Conservation (phyloP, 2,888 invertebrate genomes). For the Bembecia ichneumoniformis region DNA sequence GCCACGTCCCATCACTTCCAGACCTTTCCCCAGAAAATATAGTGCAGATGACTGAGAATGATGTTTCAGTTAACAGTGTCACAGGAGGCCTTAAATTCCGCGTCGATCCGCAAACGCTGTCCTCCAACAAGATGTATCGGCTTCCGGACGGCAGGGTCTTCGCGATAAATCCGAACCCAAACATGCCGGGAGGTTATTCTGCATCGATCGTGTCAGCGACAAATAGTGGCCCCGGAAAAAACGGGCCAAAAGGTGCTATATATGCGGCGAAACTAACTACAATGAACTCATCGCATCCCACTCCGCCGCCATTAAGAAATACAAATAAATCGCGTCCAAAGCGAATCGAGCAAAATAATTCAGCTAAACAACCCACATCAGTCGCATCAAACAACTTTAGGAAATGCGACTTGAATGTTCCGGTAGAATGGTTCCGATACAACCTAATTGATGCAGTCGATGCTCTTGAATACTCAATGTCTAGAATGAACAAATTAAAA, state of each 20-base stretch:
- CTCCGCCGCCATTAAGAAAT: constrained; percentile 4
- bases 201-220: constrained; percentile 65
- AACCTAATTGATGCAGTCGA: constrained; percentile 71
- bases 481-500: constrained; percentile 64
- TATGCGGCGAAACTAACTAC: constrained; percentile 54
- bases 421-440: constrained; percentile 73
- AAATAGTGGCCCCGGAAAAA: constrained; percentile 29
- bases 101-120: constrained; percentile 64
- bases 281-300: constrained; percentile 16
- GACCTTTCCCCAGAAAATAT: constrained; percentile 47
- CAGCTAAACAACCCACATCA: constrained; percentile 9
- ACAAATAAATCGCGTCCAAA: constrained; percentile 16
- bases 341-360: constrained; percentile 9
- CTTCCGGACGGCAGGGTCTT: constrained; percentile 65
- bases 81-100: constrained; percentile 66
- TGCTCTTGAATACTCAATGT: constrained; percentile 69
- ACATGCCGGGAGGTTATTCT: constrained; percentile 67
- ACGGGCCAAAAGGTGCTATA: constrained; percentile 37
- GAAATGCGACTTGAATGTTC: constrained; percentile 45
- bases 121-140: constrained; percentile 67
- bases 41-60: constrained; percentile 66
- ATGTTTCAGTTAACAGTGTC: constrained; percentile 59
- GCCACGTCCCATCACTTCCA: constrained; percentile 11
- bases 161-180: constrained; percentile 61
- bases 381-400: constrained; percentile 14